Evolutionary conservation across 2,888 invertebrate species (phyloP), one percentile per base, ranked within the genome.

Genomic region (Hofmannophila pseudospretella): DNA sequence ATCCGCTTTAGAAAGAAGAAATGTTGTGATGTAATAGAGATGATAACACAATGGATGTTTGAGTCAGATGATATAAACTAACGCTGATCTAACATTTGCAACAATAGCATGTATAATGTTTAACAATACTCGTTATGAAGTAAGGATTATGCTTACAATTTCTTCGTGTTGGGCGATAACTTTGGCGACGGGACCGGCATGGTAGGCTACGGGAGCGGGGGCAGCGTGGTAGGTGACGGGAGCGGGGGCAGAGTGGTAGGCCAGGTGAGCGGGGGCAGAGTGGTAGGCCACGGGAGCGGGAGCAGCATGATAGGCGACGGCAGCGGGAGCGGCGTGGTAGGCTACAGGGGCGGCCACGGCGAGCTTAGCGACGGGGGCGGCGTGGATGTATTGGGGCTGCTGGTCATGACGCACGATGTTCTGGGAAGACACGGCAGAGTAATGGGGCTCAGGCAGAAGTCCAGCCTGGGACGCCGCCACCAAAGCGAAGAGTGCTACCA

Each of bases 351-450:
- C 57, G 22, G 56, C 47, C 8, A 47, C 44, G 7, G 50, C 49
- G 27, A 50, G 32, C 36, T 42, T 40, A 48, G 53, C 32, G 51
- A 38, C 33, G 31, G 50, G 36, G 11, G 31, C 27, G 22, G 39
- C 32, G 49, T 50, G 34, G 51, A 36, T 29, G 7, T 20, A 5
- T 4, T 27, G 19, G 35, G 50, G 32, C 64, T 60, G 72, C 64
- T 60, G 72, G 65, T 76, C 78, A 54, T 70, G 73, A 34, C 79
- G 70, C 19, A 77, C 60, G 47, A 78, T 72, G 61, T 60, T 75
- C 48, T 75, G 76, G 11, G 75, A 75, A 29, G 78, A 79, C 29
- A 77, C 71, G 4, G 73, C 74, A 2, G 70, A 66, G 55, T 70
- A 70, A 54, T 76, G 78, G 26, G 88, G 55, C 34, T 59, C 62